Evolutionary conservation across 1,140 invertebrate species (phyloP).

Genomic region (Reticulitermes speratus): DNA sequence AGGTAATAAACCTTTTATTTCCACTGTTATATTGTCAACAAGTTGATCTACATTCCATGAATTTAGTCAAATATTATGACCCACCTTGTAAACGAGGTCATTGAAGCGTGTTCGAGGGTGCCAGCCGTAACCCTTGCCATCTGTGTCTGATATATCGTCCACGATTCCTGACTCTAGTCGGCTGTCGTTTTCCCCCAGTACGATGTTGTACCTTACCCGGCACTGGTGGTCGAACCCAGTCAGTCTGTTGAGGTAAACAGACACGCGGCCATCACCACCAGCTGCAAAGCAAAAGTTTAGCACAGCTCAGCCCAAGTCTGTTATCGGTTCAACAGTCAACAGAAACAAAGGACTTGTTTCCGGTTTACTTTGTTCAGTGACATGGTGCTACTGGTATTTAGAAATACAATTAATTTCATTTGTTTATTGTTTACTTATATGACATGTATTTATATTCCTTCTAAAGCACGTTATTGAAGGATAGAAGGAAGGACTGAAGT

Average conservation of each 20-base stretch:
- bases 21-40: too few relatives aligned
- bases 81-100: conserved; percentile 59
- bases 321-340: not conserved
- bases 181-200: conserved; percentile 70
- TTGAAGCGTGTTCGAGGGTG: conserved; percentile 61
- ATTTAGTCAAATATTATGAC: not conserved
- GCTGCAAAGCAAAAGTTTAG: conserved; percentile 28
- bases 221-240: conserved; percentile 82
- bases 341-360: too few relatives aligned
- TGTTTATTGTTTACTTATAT: too few relatives aligned
- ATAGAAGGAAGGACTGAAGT: too few relatives aligned
- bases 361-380: too few relatives aligned
- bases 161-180: conserved; percentile 74
- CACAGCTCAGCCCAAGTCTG: not conserved
- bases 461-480: too few relatives aligned
- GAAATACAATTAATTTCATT: too few relatives aligned
- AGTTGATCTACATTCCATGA: too few relatives aligned
- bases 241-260: conserved; percentile 68
- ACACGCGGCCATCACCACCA: conserved; percentile 52
- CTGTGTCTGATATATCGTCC: conserved; percentile 74
- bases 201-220: conserved; percentile 69
- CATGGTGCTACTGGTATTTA: too few relatives aligned
- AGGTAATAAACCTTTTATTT: too few relatives aligned
- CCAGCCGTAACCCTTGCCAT: conserved; percentile 73
- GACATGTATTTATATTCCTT: too few relatives aligned